Conservation (phyloP, 2,888 invertebrate species). For the Ectemnius lituratus region DNA sequence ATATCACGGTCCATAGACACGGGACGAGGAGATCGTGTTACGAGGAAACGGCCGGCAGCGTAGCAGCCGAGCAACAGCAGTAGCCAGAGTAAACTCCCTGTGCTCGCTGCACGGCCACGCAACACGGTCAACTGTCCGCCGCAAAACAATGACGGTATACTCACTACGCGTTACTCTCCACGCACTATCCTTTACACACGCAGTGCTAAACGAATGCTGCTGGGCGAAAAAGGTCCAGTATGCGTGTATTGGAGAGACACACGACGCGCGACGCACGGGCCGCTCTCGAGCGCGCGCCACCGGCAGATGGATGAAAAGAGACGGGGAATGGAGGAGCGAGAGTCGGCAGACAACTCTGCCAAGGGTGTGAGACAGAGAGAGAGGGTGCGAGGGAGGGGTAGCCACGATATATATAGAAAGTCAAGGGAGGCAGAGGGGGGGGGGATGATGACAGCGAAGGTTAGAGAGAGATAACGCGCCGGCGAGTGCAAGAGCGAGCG, state of each 20-base stretch:
- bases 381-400: conserved; percentile 4
- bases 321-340: not conserved
- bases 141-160: conserved; percentile 35
- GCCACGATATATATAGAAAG: not conserved
- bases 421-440: not conserved
- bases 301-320: not conserved
- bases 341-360: not conserved
- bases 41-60: conserved; percentile 2
- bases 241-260: conserved; percentile 18
- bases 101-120: not conserved
- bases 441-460: not conserved
- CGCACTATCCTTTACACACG: conserved; percentile 24
- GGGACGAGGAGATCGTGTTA: conserved; percentile 19
- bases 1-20: conserved; percentile 35
- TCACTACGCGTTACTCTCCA: conserved; percentile 29
- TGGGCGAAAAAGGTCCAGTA: conserved; percentile 17
- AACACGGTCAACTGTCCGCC: conserved; percentile 21
- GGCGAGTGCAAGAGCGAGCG: conserved; percentile 7
- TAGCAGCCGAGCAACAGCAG: not conserved
- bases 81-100: not conserved
- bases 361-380: conserved; percentile 1
- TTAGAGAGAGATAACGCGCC: conserved; percentile 27
- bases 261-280: conserved; percentile 13
- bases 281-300: not conserved
- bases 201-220: conserved; percentile 11